phyloP scores from a whole-genome alignment of 2,888 invertebrate species.

The Abrostola triplasia region DNA sequence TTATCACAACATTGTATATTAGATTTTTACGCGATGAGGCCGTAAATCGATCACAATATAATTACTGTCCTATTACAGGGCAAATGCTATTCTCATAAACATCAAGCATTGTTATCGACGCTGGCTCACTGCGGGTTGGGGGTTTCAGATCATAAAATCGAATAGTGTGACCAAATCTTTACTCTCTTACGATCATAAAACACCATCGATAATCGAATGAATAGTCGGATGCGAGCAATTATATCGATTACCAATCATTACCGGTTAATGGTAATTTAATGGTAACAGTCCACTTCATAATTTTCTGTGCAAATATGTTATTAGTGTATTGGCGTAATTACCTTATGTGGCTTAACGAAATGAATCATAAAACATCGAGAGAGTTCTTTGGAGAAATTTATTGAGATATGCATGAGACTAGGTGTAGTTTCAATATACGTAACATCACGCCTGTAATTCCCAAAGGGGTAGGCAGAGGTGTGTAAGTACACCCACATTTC shows the following conservation, averaged over 20 bases:
- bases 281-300: slow-evolving; percentile 29
- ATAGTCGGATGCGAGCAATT: slow-evolving; percentile 37
- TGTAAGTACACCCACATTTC: too few species aligned
- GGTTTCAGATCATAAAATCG: not conserved
- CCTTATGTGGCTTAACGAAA: not conserved
- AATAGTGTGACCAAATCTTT: slow-evolving; percentile 6
- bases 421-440: too few species aligned
- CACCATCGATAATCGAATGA: slow-evolving; percentile 23
- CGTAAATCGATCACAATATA: too few species aligned
- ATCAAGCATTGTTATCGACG: too few species aligned
- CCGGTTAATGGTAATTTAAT: slow-evolving; percentile 39
- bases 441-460: too few species aligned
- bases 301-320: slow-evolving; percentile 35
- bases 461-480: too few species aligned
- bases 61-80: too few species aligned
- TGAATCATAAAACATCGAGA: not conserved
- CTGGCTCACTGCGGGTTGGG: too few species aligned
- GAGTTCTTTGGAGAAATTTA: not conserved
- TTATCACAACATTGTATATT: too few species aligned
- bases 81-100: too few species aligned
- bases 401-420: too few species aligned
- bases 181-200: slow-evolving; percentile 12
- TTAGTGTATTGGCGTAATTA: slow-evolving; percentile 22
- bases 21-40: too few species aligned
- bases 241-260: slow-evolving; percentile 43